These are phyloP conservation scores for Peromyscus melanophrys DNA, from an alignment of 2,797 vertebrate genomes.

Conservation along the genomic window DNA sequence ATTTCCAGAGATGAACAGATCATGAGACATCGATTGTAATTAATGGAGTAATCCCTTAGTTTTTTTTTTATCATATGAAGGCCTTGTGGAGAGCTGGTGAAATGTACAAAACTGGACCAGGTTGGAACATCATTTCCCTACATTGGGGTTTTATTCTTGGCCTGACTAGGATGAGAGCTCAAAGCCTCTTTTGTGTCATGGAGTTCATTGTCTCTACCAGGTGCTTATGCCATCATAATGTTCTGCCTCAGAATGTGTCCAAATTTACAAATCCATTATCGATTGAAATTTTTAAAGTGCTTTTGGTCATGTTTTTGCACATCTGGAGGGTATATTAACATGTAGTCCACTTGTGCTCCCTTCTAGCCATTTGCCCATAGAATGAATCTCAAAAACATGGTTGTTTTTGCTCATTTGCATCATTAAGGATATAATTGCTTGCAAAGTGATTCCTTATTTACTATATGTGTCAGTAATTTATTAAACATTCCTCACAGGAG, in stretches of 20 bases:
- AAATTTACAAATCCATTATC: too few species aligned
- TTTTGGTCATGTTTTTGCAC: too few species aligned
- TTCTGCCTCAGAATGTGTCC: too few species aligned
- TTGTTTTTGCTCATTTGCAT: neutral
- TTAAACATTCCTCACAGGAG: neutral
- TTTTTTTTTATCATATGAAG: too few species aligned
- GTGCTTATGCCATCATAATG: too few species aligned
- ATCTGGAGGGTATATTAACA: too few species aligned
- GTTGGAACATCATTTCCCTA: neutral
- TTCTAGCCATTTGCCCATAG: too few species aligned
- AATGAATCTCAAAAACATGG: neutral
- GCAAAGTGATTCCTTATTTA: neutral
- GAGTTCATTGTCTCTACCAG: neutral
- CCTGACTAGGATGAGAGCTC: neutral
- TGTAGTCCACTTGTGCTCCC: too few species aligned
- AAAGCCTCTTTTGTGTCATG: neutral
- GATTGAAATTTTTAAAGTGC: too few species aligned
- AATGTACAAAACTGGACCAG: neutral
- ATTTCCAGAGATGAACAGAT: neutral
- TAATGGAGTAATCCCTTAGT: too few species aligned
- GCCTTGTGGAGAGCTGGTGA: neutral
- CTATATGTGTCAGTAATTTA: neutral
- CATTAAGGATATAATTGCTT: neutral
- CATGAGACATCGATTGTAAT: neutral
- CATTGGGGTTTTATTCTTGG: neutral